A percentile compares a stretch with the other conserved stretches of the same genome.
Conservation (phyloP, 2,888 invertebrate species). For the Silvanus unidentatus region DNA sequence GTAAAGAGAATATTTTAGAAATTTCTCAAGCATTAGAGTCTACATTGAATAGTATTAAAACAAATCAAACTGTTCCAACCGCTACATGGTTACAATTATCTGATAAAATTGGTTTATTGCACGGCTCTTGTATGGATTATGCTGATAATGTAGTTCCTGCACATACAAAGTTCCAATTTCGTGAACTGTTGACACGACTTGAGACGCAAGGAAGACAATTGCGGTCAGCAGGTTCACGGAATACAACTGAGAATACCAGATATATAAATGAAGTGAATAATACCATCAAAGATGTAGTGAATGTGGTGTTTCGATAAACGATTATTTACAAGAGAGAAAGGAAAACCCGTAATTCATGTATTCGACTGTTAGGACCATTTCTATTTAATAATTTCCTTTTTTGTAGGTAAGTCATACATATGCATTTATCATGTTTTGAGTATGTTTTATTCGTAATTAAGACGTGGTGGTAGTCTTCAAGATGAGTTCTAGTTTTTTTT, state of each 20-base stretch:
- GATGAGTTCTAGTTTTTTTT: constrained; percentile 14
- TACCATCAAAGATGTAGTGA: constrained; percentile 65
- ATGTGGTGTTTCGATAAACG: constrained; percentile 55
- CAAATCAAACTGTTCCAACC: constrained; percentile 51
- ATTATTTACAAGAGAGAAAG: background rate
- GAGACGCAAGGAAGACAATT: constrained; percentile 64
- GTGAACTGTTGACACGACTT: constrained; percentile 64
- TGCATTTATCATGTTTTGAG: constrained; percentile 31
- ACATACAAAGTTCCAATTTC: constrained; percentile 82
- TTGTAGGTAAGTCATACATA: constrained; percentile 32
- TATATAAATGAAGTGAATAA: constrained; percentile 67
- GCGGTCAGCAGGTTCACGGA: constrained; percentile 63
- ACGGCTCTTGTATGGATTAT: constrained; percentile 75
- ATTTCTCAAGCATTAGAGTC: constrained; percentile 61
- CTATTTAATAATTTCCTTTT: constrained; percentile 24
- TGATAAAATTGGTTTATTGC: constrained; percentile 74
- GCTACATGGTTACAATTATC: constrained; percentile 75
- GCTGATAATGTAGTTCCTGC: constrained; percentile 77
- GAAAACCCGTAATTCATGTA: constrained; percentile 24
- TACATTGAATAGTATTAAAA: constrained; percentile 56
- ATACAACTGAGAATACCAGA: constrained; percentile 62
- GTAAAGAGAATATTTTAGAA: constrained; percentile 57
- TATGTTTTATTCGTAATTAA: constrained; percentile 4
- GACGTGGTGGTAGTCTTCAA: constrained; percentile 19
- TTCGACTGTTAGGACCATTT: constrained; percentile 35